Percentiles rank a stretch among this genome's conserved stretches.
Evolutionary conservation across 2,797 vertebrate genomes (phyloP).

Genomic region (Enteromius paludinosus): DNA sequence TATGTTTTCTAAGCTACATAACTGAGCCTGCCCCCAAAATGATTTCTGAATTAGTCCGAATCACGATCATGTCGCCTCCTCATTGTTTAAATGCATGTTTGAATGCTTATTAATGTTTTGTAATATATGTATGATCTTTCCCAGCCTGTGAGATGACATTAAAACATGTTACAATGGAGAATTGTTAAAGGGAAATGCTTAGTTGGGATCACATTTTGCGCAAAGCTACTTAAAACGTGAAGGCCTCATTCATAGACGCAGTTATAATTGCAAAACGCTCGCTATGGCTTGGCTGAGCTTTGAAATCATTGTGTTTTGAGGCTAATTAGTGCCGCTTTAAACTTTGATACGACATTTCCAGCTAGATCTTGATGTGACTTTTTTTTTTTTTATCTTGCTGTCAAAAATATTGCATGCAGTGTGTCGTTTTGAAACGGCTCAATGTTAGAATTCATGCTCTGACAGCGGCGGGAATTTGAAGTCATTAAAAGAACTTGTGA

Average conservation of each 20-base stretch:
- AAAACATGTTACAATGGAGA: constrained; percentile 55
- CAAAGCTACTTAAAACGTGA: constrained; percentile 61
- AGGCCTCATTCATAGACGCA: constrained; percentile 44
- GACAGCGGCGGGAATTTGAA: constrained; percentile 31
- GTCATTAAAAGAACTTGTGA: constrained; percentile 32
- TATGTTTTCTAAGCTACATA: background rate
- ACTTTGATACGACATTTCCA: background rate
- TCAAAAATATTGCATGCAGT: background rate
- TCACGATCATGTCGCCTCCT: background rate
- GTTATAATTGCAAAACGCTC: constrained; percentile 38
- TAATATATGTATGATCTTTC: constrained; percentile 55
- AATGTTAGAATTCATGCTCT: background rate
- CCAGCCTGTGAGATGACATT: constrained; percentile 46
- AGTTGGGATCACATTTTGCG: constrained; percentile 55
- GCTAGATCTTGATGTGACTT: constrained; percentile 5
- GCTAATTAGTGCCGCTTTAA: background rate
- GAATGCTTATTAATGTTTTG: constrained; percentile 46
- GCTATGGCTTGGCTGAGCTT: constrained; percentile 29
- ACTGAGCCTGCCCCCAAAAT: background rate
- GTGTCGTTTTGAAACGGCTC: background rate
- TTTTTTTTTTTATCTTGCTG: constrained; percentile 16
- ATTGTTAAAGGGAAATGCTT: constrained; percentile 56
- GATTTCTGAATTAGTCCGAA: constrained; percentile 3
- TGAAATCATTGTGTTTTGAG: constrained; percentile 18
- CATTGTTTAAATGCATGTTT: background rate